Percentiles rank a stretch among this genome's conserved stretches.
Conservation (phyloP, 1,140 invertebrate genomes). For the Eriocheir sinensis region DNA sequence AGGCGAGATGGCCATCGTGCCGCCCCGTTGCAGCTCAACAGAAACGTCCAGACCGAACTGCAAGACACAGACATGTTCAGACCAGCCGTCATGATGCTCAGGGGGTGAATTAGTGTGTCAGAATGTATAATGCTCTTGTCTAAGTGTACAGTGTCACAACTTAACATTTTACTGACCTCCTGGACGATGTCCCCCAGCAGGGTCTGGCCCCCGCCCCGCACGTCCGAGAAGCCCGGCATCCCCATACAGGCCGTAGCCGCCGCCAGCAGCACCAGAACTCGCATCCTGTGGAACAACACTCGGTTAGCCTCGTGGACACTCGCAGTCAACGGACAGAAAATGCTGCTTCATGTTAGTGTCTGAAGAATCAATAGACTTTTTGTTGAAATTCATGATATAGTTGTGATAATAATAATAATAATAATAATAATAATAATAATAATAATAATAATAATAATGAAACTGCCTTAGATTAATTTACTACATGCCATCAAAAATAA, state of each 20-base stretch:
- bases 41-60: conserved; percentile 63
- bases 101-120: neutral
- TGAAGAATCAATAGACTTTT: too few relatives aligned
- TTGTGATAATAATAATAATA: neutral
- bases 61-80: neutral
- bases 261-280: neutral
- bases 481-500: too few relatives aligned
- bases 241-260: neutral
- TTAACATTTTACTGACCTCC: conserved; percentile 34
- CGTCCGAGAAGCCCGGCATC: too few relatives aligned
- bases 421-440: neutral
- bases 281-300: neutral
- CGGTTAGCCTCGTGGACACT: neutral
- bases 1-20: conserved; percentile 90
- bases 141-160: neutral
- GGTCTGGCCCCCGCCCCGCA: neutral
- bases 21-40: conserved; percentile 55
- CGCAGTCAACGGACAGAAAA: too few relatives aligned
- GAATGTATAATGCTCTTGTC: neutral
- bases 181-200: conserved; percentile 7
- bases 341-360: too few relatives aligned
- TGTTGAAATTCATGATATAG: neutral
- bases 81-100: neutral
- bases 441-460: neutral
- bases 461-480: too few relatives aligned